Evolutionary conservation across 35 echinoderm and acorn worm genomes (phyloP).

Genomic region (Acanthaster planci): DNA sequence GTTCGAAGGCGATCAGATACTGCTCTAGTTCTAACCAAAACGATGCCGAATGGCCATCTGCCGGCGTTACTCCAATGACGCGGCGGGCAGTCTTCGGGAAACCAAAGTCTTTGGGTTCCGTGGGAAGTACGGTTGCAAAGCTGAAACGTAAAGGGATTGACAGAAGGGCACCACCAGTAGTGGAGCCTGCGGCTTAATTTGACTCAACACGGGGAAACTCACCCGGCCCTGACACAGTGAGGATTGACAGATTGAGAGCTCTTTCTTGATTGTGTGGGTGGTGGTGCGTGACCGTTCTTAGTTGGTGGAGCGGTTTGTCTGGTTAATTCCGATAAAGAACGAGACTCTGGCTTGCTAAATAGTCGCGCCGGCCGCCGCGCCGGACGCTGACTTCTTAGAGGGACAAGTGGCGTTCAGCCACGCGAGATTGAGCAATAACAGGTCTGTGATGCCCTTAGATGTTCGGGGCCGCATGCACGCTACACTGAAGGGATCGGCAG

Average conservation of each 20-base stretch:
- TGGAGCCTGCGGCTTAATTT: slow-evolving; percentile 45
- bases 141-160: slow-evolving; percentile 47
- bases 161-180: slow-evolving; percentile 7
- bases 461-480: slow-evolving; percentile 86
- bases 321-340: slow-evolving; percentile 87
- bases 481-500: slow-evolving; percentile 56
- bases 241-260: slow-evolving; percentile 89
- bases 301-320: slow-evolving; percentile 83
- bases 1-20: slow-evolving; percentile 80
- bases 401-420: slow-evolving; percentile 68
- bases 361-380: slow-evolving; percentile 43
- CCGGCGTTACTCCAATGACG: slow-evolving; percentile 72
- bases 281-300: slow-evolving; percentile 82
- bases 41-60: slow-evolving; percentile 68
- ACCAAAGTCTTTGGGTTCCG: slow-evolving; percentile 90
- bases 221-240: slow-evolving; percentile 86
- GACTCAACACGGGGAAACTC: slow-evolving; percentile 90
- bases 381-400: slow-evolving; percentile 63
- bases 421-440: slow-evolving; percentile 80
- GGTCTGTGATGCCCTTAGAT: slow-evolving; percentile 97
- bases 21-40: slow-evolving; percentile 69
- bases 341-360: slow-evolving; percentile 74
- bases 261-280: slow-evolving; percentile 89
- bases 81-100: slow-evolving; percentile 60
- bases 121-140: slow-evolving; percentile 94